Evolutionary conservation across 1,140 invertebrate genomes (phyloP).

Genomic region (Procambarus virginalis): DNA sequence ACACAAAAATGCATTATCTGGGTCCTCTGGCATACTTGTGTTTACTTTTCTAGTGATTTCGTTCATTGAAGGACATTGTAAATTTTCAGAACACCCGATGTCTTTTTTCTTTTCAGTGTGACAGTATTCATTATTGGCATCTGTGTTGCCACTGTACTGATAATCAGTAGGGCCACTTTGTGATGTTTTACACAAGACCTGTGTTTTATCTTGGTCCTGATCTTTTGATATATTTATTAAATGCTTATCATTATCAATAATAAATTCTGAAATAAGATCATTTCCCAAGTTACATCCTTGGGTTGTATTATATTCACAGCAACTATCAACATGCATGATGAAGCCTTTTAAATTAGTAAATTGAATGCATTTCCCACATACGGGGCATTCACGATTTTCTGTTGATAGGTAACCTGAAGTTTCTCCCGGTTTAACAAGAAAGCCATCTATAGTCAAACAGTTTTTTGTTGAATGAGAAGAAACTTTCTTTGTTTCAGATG

Average conservation of each 20-base stretch:
- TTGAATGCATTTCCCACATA: constrained; percentile 41
- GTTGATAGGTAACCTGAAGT: background rate
- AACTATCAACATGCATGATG: constrained; percentile 55
- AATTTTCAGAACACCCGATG: background rate
- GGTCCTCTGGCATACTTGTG: background rate
- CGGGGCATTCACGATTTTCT: constrained; percentile 49
- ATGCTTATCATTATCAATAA: background rate
- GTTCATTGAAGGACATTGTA: background rate
- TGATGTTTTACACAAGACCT: background rate
- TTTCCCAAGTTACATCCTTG: background rate
- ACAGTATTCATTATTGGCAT: background rate
- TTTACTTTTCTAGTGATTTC: background rate
- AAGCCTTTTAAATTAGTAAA: constrained; percentile 39
- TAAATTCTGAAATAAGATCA: background rate
- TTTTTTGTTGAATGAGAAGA: background rate
- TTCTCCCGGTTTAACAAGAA: constrained; percentile 22
- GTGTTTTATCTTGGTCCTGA: background rate
- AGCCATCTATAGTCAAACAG: constrained; percentile 17
- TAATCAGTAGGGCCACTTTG: background rate
- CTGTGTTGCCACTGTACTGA: background rate
- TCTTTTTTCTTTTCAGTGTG: background rate
- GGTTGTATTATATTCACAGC: background rate
- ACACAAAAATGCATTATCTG: constrained; percentile 1
- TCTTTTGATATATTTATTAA: background rate
- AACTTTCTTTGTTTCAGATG: background rate